Evolutionary conservation across 2,113 vertebrate species (phyloP), one percentile per base, ranked within the genome.

Genomic region (Marmota monax): DNA sequence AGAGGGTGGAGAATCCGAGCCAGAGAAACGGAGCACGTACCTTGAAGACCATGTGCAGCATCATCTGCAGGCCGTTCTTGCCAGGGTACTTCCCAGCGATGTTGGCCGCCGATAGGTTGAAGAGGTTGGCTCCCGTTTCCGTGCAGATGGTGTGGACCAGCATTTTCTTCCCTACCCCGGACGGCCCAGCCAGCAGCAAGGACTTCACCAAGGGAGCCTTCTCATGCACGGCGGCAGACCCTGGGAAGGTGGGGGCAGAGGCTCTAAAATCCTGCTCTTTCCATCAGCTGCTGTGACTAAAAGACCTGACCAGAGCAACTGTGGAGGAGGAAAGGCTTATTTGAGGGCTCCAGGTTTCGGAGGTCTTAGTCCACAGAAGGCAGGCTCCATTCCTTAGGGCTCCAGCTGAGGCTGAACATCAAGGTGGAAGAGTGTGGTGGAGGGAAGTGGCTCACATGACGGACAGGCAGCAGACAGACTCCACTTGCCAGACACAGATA

Each of bases 101-200:
- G 96, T 98, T 99, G 14, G 97, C 92, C 0, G 99, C 34, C 0
- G 99, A 99, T 76, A 99, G 88, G 95, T 99, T 97, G 96, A 99
- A 99, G 96, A 99, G 99, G 97, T 99, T 99, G 88, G 99, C 99
- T 84, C 99, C 99, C 0, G 99, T 99, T 98, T 99, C 99, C 0
- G 98, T 99, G 96, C 99, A 99, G 95, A 99, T 97, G 91, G 99
- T 98, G 2, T 99, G 98, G 25, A 99, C 98, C 94, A 99, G 97
- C 99, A 99, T 99, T 78, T 98, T 99, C 98, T 99, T 99, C 1
- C 99, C 99, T 2, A 99, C 99, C 0, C 99, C 99, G 0, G 97
- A 4, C 0, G 99, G 99, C 39, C 99, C 99, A 0, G 98, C 98
- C 95, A 99, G 93, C 83, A 99, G 88, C 94, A 99, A 61, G 0